Evolutionary conservation across 2,797 vertebrate species (phyloP).

Genomic region (Sebastes goodei): DNA sequence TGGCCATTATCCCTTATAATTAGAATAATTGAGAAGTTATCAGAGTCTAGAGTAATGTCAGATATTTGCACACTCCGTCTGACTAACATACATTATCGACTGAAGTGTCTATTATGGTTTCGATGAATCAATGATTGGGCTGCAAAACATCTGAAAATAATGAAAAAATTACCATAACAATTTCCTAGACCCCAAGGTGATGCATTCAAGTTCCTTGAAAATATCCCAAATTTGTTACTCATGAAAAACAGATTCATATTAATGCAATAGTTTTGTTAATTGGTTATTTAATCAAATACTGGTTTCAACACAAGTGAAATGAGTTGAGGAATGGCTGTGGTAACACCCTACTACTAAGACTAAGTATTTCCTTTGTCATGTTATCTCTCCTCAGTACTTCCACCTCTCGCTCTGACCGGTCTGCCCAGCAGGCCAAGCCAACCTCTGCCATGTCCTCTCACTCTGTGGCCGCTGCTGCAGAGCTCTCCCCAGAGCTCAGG

Average conservation of each 20-base stretch:
- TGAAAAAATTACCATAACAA: not conserved
- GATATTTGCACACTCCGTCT: not conserved
- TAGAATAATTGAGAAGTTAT: not conserved
- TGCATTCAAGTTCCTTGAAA: not conserved
- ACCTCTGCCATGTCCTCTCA: conserved; percentile 87
- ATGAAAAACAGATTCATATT: not conserved
- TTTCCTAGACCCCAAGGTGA: not conserved
- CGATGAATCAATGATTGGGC: not conserved
- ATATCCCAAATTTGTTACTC: not conserved
- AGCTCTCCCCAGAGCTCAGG: conserved; percentile 90
- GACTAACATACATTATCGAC: not conserved
- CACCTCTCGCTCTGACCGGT: conserved; percentile 92
- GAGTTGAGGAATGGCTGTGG: not conserved
- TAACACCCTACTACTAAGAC: not conserved
- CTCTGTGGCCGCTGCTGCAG: conserved; percentile 86
- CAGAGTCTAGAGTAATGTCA: not conserved
- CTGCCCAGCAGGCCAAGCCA: conserved; percentile 85
- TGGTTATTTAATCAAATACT: not conserved
- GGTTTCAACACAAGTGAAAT: not conserved
- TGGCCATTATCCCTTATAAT: no score
- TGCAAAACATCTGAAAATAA: not conserved
- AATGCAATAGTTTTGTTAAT: not conserved
- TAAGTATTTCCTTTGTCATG: not conserved
- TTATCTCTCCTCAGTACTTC: conserved; percentile 81
- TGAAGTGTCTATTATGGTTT: not conserved